These are phyloP conservation scores for Clivina fossor DNA, from an alignment of 2,888 invertebrate species.

Conservation along the genomic window DNA sequence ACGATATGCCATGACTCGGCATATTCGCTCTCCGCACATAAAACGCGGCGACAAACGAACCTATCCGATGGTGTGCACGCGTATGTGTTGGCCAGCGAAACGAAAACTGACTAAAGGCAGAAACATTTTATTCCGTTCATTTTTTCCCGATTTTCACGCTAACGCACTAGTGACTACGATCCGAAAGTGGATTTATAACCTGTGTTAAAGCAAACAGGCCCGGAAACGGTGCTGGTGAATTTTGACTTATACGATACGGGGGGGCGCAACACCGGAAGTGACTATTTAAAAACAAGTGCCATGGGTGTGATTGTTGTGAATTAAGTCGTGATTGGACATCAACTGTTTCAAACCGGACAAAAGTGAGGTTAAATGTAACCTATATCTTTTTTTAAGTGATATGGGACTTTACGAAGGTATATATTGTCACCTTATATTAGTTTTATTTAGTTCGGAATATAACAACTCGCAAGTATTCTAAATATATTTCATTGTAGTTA, in stretches of 20 bases:
- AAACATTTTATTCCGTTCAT: no score
- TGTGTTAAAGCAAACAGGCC: neutral
- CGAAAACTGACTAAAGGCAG: no score
- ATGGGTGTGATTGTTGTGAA: conserved; percentile 25
- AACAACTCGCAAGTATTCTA: neutral
- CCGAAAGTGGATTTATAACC: conserved; percentile 6
- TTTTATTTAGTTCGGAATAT: conserved; percentile 28
- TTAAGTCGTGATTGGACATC: conserved; percentile 13
- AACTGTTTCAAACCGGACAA: neutral
- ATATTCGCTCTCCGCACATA: conserved; percentile 27
- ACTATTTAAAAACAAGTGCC: conserved; percentile 1
- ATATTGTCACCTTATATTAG: conserved; percentile 37
- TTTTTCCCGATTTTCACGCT: neutral
- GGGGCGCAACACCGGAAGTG: conserved; percentile 26
- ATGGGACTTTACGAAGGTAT: conserved; percentile 51
- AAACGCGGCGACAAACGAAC: conserved; percentile 11
- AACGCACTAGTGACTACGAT: conserved; percentile 5
- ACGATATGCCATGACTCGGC: conserved; percentile 29
- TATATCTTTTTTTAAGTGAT: conserved; percentile 39
- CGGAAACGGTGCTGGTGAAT: conserved; percentile 7
- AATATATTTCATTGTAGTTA: neutral
- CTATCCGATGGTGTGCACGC: conserved; percentile 5
- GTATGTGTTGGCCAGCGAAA: neutral
- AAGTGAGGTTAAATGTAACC: conserved; percentile 30
- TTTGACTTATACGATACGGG: conserved; percentile 4